Evolutionary conservation across 2,113 vertebrate species (phyloP).

Genomic region (Campylomormyrus numenius): DNA sequence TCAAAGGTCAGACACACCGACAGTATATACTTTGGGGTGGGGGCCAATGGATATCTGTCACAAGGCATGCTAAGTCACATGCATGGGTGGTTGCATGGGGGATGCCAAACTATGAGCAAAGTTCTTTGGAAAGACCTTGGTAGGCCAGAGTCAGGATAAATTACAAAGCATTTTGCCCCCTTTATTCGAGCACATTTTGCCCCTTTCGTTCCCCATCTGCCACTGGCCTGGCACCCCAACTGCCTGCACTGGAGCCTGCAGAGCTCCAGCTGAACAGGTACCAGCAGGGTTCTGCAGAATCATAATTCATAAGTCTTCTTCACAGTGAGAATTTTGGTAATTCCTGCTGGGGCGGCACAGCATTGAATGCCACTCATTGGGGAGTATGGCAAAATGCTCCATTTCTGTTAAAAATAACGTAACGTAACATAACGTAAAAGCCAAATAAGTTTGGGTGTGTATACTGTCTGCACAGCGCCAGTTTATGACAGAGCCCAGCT

Average conservation of each 20-base stretch:
- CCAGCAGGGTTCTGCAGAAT: neutral
- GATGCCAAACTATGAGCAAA: neutral
- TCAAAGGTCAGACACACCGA: neutral
- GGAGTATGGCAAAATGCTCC: neutral
- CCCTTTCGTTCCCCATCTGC: neutral
- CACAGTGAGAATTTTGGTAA: neutral
- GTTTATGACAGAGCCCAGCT: neutral
- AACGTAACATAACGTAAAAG: neutral
- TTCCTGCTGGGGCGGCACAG: neutral
- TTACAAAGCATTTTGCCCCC: neutral
- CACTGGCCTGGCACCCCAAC: neutral
- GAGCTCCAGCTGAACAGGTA: neutral
- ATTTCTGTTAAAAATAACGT: neutral
- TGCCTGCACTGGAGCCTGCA: neutral
- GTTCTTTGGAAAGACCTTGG: neutral
- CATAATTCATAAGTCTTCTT: neutral
- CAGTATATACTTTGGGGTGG: neutral
- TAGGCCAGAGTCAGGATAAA: neutral
- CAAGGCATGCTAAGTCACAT: neutral
- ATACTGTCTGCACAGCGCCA: neutral
- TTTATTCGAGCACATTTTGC: neutral
- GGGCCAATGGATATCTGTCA: neutral
- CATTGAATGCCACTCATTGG: neutral
- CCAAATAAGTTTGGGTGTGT: neutral
- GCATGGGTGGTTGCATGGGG: neutral